phyloP scores from a whole-genome alignment of 2,113 vertebrate species.

The Trogon surrucura region DNA sequence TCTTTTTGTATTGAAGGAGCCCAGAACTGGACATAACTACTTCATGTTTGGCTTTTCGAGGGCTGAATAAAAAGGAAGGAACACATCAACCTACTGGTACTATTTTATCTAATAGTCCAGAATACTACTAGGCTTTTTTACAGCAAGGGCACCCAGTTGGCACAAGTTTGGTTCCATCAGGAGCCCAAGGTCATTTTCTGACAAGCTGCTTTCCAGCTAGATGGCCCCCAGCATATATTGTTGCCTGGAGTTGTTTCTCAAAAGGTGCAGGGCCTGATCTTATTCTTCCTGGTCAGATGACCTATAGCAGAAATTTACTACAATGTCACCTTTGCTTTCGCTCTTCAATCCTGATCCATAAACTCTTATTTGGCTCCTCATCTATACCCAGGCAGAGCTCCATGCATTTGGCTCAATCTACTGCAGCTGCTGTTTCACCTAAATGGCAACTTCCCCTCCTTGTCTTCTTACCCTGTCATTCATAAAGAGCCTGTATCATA shows the following conservation, averaged over 20 bases:
- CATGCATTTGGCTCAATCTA: not conserved
- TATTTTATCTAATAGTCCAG: not conserved
- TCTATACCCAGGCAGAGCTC: not conserved
- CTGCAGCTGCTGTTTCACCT: not conserved
- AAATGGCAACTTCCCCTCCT: not conserved
- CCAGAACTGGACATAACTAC: not conserved
- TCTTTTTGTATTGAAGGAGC: not conserved
- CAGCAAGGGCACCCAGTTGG: not conserved
- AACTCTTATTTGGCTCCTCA: not conserved
- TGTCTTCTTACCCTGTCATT: not conserved
- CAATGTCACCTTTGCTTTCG: not conserved
- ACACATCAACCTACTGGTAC: too few species aligned
- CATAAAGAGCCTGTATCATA: not conserved
- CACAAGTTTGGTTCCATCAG: not conserved
- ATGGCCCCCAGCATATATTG: not conserved
- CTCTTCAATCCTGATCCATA: not conserved
- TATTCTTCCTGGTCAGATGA: not conserved
- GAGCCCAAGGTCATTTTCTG: not conserved
- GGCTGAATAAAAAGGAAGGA: not conserved
- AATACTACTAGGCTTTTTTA: not conserved
- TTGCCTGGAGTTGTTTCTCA: not conserved
- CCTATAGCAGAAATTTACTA: not conserved
- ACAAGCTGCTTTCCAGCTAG: not conserved
- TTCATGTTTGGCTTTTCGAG: not conserved
- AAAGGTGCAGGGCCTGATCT: not conserved